Percentiles rank a stretch among this genome's conserved stretches.
Evolutionary conservation across 1,140 invertebrate species (phyloP).

Genomic region (Zophobas atratus): DNA sequence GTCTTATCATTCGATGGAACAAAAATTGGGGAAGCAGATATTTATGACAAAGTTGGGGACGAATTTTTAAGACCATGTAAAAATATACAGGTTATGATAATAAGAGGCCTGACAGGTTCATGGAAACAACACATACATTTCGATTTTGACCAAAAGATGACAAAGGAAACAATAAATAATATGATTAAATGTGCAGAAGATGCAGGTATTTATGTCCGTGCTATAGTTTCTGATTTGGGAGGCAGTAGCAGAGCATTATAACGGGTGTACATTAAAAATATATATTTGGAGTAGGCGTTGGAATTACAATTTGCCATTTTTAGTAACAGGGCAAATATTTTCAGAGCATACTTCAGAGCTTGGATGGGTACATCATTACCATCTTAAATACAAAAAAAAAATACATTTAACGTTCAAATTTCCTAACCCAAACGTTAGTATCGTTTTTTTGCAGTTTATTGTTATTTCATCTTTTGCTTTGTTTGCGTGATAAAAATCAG

Average conservation of each 20-base stretch:
- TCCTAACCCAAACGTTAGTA: too few relatives aligned
- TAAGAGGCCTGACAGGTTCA: slow-evolving; percentile 53
- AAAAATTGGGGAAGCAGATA: slow-evolving; percentile 27
- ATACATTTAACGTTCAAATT: too few relatives aligned
- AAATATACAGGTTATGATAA: slow-evolving; percentile 47
- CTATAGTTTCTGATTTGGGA: slow-evolving; percentile 60
- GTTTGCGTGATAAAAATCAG: too few relatives aligned
- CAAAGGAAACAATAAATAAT: slow-evolving; percentile 55
- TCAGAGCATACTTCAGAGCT: too few relatives aligned
- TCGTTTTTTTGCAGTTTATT: too few relatives aligned
- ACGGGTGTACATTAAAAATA: too few relatives aligned
- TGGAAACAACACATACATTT: slow-evolving; percentile 66
- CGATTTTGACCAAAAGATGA: slow-evolving; percentile 63
- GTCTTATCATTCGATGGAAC: slow-evolving; percentile 51
- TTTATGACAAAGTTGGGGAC: slow-evolving; percentile 30
- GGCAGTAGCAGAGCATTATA: slow-evolving; percentile 57
- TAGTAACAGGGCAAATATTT: too few relatives aligned
- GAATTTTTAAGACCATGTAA: slow-evolving; percentile 23
- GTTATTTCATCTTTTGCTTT: too few relatives aligned
- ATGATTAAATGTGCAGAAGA: slow-evolving; percentile 57
- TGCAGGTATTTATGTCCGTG: slow-evolving; percentile 57
- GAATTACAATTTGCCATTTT: too few relatives aligned
- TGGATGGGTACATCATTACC: too few relatives aligned
- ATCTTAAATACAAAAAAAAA: too few relatives aligned
- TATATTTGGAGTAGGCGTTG: too few relatives aligned